These are phyloP conservation scores for Griposia aprilina DNA, from an alignment of 2,888 invertebrate genomes.

Conservation along the genomic window DNA sequence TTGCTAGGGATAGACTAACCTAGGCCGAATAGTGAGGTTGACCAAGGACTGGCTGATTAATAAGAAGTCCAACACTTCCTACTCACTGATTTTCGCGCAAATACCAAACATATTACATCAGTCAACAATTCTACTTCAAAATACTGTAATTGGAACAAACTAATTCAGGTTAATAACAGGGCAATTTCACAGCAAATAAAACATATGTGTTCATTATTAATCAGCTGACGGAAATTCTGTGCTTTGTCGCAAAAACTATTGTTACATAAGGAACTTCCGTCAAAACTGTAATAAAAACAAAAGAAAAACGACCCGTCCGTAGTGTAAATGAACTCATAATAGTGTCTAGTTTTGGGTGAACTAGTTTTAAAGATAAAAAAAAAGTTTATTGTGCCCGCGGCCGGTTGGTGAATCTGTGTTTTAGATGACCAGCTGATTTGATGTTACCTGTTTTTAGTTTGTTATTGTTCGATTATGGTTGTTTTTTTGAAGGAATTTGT, in stretches of 20 bases:
- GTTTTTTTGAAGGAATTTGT: background rate
- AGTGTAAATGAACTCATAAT: slow-evolving; percentile 64
- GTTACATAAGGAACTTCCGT: slow-evolving; percentile 53
- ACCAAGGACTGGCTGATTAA: background rate
- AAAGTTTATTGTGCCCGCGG: slow-evolving; percentile 10
- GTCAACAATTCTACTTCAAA: background rate
- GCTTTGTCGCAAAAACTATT: slow-evolving; percentile 36
- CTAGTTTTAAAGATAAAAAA: slow-evolving; percentile 47
- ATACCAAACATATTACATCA: slow-evolving; percentile 7
- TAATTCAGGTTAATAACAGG: slow-evolving; percentile 38
- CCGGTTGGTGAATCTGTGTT: slow-evolving; percentile 16
- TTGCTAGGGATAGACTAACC: background rate
- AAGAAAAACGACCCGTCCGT: slow-evolving; percentile 23
- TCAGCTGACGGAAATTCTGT: slow-evolving; percentile 20
- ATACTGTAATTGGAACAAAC: slow-evolving; percentile 30
- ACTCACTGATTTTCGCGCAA: background rate
- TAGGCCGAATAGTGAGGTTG: background rate
- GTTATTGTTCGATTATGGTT: background rate
- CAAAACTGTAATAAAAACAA: slow-evolving; percentile 37
- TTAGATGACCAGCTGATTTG: slow-evolving; percentile 47
- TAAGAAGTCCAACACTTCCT: background rate
- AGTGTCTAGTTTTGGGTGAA: slow-evolving; percentile 59
- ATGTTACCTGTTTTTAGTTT: slow-evolving; percentile 25
- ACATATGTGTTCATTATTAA: slow-evolving; percentile 35
- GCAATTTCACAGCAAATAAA: slow-evolving; percentile 28